Evolutionary conservation across 2,113 vertebrate genomes (phyloP).

Genomic region (Albula goreensis): DNA sequence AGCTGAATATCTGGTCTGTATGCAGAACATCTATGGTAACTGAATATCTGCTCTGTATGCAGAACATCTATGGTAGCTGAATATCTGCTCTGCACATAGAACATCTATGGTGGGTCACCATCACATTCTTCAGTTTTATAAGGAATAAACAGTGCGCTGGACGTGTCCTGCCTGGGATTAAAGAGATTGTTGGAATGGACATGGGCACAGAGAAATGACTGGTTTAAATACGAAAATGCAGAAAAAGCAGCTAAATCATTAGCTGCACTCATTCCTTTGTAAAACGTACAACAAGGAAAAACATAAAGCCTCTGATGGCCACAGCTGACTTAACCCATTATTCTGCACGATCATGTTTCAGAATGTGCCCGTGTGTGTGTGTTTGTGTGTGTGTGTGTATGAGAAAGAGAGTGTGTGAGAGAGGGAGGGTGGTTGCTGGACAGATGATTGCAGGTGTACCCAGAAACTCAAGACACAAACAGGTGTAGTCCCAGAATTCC

Average conservation of each 20-base stretch:
- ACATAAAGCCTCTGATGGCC: background rate
- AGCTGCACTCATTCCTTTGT: background rate
- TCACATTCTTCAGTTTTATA: background rate
- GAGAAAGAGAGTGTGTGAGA: background rate
- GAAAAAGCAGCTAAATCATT: background rate
- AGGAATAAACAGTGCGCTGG: background rate
- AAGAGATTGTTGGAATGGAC: conserved; percentile 1
- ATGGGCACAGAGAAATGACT: background rate
- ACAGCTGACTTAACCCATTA: background rate
- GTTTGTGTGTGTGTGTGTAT: background rate
- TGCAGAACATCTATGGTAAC: no score
- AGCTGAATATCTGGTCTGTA: no score
- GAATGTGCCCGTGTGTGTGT: background rate
- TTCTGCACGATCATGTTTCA: background rate
- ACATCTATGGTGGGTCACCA: background rate
- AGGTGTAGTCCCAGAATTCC: background rate
- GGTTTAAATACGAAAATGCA: background rate
- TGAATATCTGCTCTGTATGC: no score
- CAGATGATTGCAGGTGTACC: background rate
- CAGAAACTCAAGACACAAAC: background rate
- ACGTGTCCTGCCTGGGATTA: background rate
- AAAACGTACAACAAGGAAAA: background rate
- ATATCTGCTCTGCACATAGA: background rate
- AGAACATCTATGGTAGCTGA: background rate
- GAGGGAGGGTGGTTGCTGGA: background rate